Percentiles rank a stretch among this genome's conserved stretches.
Evolutionary conservation across 2,113 vertebrate genomes (phyloP).

Genomic region (Arvicanthis niloticus): DNA sequence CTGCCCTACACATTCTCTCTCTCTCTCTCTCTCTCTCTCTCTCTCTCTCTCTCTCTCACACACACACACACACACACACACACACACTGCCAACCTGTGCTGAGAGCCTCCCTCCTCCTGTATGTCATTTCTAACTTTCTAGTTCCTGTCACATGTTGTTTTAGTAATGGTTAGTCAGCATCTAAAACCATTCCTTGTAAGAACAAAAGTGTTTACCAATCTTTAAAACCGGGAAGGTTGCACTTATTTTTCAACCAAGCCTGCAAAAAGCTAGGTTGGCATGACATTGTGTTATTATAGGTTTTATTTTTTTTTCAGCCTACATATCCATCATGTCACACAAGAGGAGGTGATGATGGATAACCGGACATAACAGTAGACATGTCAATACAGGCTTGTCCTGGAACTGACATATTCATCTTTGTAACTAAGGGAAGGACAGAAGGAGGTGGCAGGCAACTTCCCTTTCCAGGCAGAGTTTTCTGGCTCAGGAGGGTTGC

Average conservation of each 20-base stretch:
- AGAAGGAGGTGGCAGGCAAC: neutral
- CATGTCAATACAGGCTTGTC: fast-evolving
- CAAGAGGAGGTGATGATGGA: neutral
- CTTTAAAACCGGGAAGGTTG: slow-evolving; percentile 4
- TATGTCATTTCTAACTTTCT: neutral
- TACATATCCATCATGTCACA: neutral
- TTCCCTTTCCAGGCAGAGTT: neutral
- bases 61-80: too few relatives aligned
- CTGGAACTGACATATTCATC: neutral
- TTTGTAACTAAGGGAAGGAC: fast-evolving
- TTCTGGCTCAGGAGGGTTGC: fast-evolving
- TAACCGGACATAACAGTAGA: fast-evolving
- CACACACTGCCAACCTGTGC: neutral
- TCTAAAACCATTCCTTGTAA: slow-evolving; percentile 8
- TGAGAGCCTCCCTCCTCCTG: neutral
- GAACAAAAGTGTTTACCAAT: slow-evolving; percentile 10
- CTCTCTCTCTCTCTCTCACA: too few relatives aligned
- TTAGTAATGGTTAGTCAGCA: neutral
- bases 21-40: too few relatives aligned
- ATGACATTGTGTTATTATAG: neutral
- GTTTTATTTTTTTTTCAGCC: neutral
- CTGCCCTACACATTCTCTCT: neutral
- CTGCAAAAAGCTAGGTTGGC: neutral
- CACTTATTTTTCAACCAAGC: neutral
- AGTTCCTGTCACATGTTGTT: neutral